Conservation (phyloP, 2,888 invertebrate genomes). For the Drosophila mercatorum region DNA sequence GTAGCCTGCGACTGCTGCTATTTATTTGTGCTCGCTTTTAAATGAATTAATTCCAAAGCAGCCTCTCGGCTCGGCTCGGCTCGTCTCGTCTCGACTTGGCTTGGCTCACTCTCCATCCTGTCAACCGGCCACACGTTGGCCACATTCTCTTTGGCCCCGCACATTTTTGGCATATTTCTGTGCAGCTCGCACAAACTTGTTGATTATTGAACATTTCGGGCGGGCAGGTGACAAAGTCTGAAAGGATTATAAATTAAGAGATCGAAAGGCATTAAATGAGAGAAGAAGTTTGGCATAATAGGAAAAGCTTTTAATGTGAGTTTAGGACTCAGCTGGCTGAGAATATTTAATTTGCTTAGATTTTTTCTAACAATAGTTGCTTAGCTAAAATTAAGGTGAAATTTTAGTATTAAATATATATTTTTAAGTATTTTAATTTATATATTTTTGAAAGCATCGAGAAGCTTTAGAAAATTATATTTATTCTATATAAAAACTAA, state of each 20-base stretch:
- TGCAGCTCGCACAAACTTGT: constrained; percentile 12
- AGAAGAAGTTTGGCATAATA: too few species aligned
- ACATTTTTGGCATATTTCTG: constrained; percentile 32
- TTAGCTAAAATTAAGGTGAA: too few species aligned
- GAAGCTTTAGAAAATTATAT: too few species aligned
- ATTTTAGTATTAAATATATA: background rate
- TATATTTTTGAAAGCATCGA: too few species aligned
- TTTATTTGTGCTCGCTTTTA: constrained; percentile 52
- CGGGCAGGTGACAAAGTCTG: constrained; percentile 5
- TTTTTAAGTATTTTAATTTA: background rate
- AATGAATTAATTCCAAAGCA: constrained; percentile 75
- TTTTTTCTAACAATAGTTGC: background rate
- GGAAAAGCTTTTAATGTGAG: background rate
- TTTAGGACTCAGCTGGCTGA: background rate
- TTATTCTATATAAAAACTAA: too few species aligned
- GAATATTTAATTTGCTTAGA: background rate
- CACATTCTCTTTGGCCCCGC: constrained; percentile 26
- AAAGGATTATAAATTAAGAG: background rate
- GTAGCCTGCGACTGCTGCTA: constrained; percentile 23
- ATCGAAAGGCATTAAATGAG: background rate
- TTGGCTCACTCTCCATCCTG: background rate
- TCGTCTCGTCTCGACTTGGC: background rate
- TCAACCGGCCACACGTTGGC: constrained; percentile 9
- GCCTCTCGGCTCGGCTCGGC: constrained; percentile 5
- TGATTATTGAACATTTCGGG: constrained; percentile 23